Conservation (phyloP, 2,888 invertebrate genomes). For the Drosophila paracracens region DNA sequence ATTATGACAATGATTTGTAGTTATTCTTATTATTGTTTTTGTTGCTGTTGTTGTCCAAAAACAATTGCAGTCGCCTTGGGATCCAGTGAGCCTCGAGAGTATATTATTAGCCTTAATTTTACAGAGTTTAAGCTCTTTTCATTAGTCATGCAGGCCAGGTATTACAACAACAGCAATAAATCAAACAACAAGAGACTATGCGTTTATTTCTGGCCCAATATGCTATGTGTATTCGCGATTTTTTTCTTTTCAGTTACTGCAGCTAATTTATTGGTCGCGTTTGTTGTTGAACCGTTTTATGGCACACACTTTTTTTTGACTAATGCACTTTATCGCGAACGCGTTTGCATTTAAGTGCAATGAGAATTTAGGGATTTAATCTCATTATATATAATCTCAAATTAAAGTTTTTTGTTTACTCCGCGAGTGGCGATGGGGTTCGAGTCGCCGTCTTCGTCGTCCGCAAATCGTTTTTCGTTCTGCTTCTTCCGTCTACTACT, state of each 20-base stretch:
- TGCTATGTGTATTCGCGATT: conserved; percentile 35
- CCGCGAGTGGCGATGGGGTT: conserved; percentile 44
- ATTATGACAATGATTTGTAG: conserved; percentile 52
- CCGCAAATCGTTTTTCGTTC: conserved; percentile 42
- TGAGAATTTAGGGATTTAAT: conserved; percentile 53
- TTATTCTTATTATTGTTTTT: not conserved
- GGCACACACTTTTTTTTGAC: conserved; percentile 30
- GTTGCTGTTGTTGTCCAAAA: conserved; percentile 10
- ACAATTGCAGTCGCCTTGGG: conserved; percentile 46
- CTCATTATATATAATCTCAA: conserved; percentile 63
- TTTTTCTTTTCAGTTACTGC: conserved; percentile 32
- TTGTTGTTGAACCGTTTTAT: conserved; percentile 24
- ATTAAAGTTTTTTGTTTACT: conserved; percentile 60
- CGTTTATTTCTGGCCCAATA: conserved; percentile 49
- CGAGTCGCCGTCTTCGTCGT: conserved; percentile 48
- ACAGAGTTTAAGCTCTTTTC: conserved; percentile 43
- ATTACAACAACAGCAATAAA: conserved; percentile 5
- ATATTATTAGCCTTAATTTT: conserved; percentile 48
- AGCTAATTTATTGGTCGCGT: conserved; percentile 32
- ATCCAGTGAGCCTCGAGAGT: conserved; percentile 29
- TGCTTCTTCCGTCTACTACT: conserved; percentile 31
- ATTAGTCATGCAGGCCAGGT: conserved; percentile 71
- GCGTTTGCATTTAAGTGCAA: conserved; percentile 29
- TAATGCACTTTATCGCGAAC: conserved; percentile 45
- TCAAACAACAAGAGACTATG: conserved; percentile 22